A percentile compares a stretch with the other conserved stretches of the same genome.
Conservation (phyloP, 2,888 invertebrate genomes). For the Hoplodrina ambigua region DNA sequence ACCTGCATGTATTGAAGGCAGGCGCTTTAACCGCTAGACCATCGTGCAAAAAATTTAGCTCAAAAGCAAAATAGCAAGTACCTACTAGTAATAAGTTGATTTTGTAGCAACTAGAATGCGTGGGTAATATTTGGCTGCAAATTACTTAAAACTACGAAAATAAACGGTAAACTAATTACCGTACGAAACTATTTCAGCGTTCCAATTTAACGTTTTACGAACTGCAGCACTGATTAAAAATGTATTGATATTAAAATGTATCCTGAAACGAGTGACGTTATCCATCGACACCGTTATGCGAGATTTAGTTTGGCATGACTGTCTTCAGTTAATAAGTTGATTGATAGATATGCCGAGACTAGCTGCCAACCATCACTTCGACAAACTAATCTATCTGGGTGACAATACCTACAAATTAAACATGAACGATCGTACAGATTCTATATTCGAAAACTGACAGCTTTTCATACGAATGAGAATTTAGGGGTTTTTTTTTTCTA, state of each 20-base stretch:
- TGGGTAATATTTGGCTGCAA: neutral
- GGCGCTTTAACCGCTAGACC: too few species aligned
- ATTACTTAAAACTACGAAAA: neutral
- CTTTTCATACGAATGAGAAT: too few species aligned
- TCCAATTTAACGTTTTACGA: neutral
- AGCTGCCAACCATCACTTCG: slow-evolving; percentile 31
- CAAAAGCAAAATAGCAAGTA: too few species aligned
- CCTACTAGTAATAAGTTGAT: too few species aligned
- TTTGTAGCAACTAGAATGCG: neutral
- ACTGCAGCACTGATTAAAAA: neutral
- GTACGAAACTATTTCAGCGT: neutral
- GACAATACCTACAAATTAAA: neutral
- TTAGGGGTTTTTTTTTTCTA: too few species aligned
- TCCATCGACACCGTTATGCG: slow-evolving; percentile 17
- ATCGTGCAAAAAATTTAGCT: too few species aligned
- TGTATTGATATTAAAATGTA: neutral
- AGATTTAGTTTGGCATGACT: slow-evolving; percentile 35
- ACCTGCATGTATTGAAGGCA: too few species aligned
- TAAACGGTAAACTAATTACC: neutral
- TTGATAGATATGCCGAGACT: slow-evolving; percentile 24
- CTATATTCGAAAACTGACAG: too few species aligned
- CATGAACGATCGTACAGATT: too few species aligned
- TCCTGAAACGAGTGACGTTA: slow-evolving; percentile 7
- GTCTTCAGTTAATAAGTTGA: slow-evolving; percentile 37
- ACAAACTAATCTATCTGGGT: slow-evolving; percentile 26